Conservation (phyloP, 2,888 invertebrate genomes). For the Sabellastarte sp. region DNA sequence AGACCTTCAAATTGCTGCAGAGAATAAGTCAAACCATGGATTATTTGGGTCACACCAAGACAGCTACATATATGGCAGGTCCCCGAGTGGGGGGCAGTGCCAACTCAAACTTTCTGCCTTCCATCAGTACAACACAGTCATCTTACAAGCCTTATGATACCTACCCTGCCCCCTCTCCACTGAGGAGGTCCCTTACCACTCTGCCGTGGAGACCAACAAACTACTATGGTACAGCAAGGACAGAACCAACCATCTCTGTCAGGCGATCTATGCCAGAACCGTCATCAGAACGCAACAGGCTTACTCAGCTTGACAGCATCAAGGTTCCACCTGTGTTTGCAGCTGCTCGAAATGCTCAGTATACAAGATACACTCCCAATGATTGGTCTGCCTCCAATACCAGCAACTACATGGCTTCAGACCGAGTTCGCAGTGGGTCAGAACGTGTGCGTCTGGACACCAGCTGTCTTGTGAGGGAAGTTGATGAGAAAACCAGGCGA, state of each 20-base stretch:
- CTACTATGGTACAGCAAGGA: conserved; percentile 55
- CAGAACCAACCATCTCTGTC: conserved; percentile 48
- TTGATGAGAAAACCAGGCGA: conserved; percentile 59
- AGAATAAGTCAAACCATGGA: conserved; percentile 56
- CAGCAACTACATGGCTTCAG: conserved; percentile 78
- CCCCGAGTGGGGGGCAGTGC: conserved; percentile 45
- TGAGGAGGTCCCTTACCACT: conserved; percentile 57
- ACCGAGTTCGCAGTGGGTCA: conserved; percentile 75
- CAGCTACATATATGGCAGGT: conserved; percentile 59
- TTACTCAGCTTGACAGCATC: conserved; percentile 54
- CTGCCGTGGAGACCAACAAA: conserved; percentile 58
- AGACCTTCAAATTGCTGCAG: not conserved
- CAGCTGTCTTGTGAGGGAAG: conserved; percentile 58
- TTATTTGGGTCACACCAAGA: conserved; percentile 58
- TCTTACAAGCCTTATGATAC: conserved; percentile 53
- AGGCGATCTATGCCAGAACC: conserved; percentile 53
- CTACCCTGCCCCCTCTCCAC: conserved; percentile 55
- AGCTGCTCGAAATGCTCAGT: conserved; percentile 64
- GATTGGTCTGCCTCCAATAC: conserved; percentile 87
- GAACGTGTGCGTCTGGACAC: conserved; percentile 58
- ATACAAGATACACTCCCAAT: conserved; percentile 82
- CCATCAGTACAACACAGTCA: conserved; percentile 70
- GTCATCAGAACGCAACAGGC: conserved; percentile 46
- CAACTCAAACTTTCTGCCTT: conserved; percentile 65
- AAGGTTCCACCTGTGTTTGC: conserved; percentile 59